Conservation (phyloP, 2,888 invertebrate genomes). For the Fragum fragum region DNA sequence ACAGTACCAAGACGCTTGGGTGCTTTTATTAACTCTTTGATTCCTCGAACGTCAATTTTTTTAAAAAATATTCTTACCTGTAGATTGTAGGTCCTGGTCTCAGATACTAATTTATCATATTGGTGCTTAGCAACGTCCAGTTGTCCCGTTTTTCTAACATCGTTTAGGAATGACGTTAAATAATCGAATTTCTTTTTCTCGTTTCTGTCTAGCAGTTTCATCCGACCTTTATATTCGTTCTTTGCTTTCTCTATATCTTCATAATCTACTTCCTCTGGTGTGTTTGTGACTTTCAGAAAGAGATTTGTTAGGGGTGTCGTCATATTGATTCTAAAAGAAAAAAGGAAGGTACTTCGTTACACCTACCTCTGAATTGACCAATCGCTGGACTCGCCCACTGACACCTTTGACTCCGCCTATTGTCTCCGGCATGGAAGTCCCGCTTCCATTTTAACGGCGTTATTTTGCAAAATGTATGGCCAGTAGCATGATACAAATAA, state of each 20-base stretch:
- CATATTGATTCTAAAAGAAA: neutral
- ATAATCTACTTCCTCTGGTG: neutral
- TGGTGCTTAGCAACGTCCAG: neutral
- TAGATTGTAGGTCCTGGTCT: neutral
- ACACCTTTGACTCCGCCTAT: too few relatives aligned
- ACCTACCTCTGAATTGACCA: too few relatives aligned
- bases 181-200: neutral
- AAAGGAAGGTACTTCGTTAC: too few relatives aligned
- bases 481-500: too few relatives aligned
- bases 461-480: too few relatives aligned
- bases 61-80: neutral
- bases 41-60: too few relatives aligned
- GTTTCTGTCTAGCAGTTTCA: neutral
- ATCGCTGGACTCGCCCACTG: too few relatives aligned
- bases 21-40: too few relatives aligned
- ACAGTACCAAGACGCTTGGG: too few relatives aligned
- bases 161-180: neutral
- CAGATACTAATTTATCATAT: neutral
- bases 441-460: too few relatives aligned
- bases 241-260: neutral
- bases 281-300: neutral
- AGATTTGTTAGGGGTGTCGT: neutral
- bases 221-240: neutral
- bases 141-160: neutral
- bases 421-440: too few relatives aligned